Percentiles rank a stretch among this genome's conserved stretches.
Evolutionary conservation across 2,113 vertebrate genomes (phyloP).

Genomic region (Argyrosomus japonicus): DNA sequence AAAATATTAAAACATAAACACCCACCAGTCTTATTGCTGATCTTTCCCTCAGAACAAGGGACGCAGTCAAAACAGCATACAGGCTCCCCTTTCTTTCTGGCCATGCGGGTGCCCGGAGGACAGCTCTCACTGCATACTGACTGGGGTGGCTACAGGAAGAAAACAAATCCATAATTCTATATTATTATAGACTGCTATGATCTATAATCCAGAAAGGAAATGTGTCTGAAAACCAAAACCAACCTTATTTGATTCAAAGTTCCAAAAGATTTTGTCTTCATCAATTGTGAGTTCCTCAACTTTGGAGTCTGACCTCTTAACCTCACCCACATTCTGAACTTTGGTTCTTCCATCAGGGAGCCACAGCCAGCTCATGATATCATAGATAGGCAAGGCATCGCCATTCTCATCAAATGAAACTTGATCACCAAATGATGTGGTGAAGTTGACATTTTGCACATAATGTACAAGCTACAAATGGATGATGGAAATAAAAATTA

Average conservation of each 20-base stretch:
- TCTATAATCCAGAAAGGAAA: not conserved
- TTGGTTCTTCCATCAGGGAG: not conserved
- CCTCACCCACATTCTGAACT: constrained; percentile 55
- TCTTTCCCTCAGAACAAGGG: constrained; percentile 81
- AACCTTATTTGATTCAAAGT: too few species aligned
- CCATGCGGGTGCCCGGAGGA: constrained; percentile 75
- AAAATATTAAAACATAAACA: not conserved
- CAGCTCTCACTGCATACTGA: constrained; percentile 80
- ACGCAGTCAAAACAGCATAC: constrained; percentile 85
- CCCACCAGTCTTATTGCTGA: constrained; percentile 77
- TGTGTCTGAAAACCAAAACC: too few species aligned
- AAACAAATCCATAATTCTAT: not conserved
- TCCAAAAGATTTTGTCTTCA: too few species aligned
- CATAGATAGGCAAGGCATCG: constrained; percentile 77
- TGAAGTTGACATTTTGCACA: constrained; percentile 77
- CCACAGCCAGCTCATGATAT: constrained; percentile 78
- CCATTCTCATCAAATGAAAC: constrained; percentile 81
- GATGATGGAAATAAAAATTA: not conserved
- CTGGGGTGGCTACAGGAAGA: not conserved
- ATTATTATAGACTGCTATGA: not conserved
- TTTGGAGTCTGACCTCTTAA: constrained; percentile 55
- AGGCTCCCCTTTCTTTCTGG: constrained; percentile 77
- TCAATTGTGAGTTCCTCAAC: constrained; percentile 66
- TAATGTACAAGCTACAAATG: constrained; percentile 73
- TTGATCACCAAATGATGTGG: constrained; percentile 74